phyloP scores from a whole-genome alignment of 2,113 vertebrate species.

The Petrocephalus zakoni region DNA sequence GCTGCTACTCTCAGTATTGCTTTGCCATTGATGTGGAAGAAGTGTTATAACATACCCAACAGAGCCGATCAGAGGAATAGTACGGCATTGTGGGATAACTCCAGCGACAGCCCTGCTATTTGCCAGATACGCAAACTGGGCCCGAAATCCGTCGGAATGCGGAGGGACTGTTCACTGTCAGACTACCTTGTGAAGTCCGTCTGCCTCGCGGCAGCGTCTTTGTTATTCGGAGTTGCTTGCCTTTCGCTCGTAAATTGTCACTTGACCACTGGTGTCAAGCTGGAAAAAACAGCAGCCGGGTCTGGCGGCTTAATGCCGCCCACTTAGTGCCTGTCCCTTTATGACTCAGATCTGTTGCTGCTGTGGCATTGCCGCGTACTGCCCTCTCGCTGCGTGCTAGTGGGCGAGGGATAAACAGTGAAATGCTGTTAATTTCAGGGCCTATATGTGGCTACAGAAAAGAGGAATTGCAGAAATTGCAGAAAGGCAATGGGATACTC shows the following conservation, averaged over 20 bases:
- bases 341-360: neutral
- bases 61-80: neutral
- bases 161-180: neutral
- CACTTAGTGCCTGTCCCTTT: neutral
- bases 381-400: neutral
- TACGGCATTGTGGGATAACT: neutral
- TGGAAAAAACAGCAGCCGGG: neutral
- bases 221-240: neutral
- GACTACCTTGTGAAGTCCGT: neutral
- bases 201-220: neutral
- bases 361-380: neutral
- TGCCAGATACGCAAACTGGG: neutral
- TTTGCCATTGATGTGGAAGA: neutral
- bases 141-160: neutral
- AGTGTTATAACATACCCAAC: neutral
- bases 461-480: neutral
- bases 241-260: neutral
- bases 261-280: neutral
- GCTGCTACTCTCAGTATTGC: neutral
- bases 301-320: neutral
- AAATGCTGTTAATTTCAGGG: neutral
- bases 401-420: neutral
- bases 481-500: neutral
- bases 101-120: neutral
- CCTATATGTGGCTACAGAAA: neutral